A percentile compares a stretch with the other conserved stretches of the same genome.
phyloP scores from a whole-genome alignment of 2,113 vertebrate species.

The Lasiurus borealis region DNA sequence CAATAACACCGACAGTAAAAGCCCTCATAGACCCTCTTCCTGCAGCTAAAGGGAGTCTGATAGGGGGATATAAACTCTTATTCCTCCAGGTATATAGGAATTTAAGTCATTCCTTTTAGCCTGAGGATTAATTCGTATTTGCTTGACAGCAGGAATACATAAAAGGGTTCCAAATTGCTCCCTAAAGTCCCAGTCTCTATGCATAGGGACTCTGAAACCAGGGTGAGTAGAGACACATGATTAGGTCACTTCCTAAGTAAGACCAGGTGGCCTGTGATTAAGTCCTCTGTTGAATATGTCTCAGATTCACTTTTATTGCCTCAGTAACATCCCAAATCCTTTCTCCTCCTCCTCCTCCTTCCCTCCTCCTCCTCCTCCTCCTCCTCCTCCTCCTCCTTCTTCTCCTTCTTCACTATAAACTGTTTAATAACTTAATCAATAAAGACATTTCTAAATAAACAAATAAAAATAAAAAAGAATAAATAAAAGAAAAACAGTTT shows the following conservation, averaged over 20 bases:
- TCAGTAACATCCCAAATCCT: neutral
- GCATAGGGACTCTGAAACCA: neutral
- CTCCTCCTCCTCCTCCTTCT: no score
- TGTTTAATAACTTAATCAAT: no score
- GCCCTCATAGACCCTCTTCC: neutral
- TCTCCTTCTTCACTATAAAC: no score
- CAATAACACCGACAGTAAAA: neutral
- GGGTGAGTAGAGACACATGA: fast-evolving
- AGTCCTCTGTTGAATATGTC: neutral
- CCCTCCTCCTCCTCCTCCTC: no score
- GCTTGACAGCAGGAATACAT: no score
- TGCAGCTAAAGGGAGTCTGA: neutral
- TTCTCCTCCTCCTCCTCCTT: neutral
- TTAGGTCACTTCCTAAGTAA: neutral
- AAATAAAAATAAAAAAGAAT: no score
- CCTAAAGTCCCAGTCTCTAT: neutral
- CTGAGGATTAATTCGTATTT: neutral
- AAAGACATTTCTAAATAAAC: no score
- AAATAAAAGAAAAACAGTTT: no score
- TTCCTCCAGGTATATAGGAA: neutral
- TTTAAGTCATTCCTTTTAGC: neutral
- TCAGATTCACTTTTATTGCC: neutral
- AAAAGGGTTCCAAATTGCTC: neutral
- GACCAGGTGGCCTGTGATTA: neutral
- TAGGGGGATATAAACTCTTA: neutral